A percentile compares a stretch with the other conserved stretches of the same genome.
Evolutionary conservation across 1,140 invertebrate species (phyloP).

Genomic region (Ips nitidus): DNA sequence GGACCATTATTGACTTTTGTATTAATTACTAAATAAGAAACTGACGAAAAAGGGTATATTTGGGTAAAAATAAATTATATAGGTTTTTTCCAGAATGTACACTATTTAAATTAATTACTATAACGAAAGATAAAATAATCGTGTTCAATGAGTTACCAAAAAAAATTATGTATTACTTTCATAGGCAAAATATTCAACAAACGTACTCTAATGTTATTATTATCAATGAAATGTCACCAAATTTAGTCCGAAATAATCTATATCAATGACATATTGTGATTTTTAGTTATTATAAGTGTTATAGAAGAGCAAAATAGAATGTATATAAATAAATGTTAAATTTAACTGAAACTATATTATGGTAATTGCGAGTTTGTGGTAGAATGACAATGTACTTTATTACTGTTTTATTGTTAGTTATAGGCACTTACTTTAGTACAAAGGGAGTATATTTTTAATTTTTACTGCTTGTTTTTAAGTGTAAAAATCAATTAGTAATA

Average conservation of each 20-base stretch:
- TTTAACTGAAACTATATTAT: constrained; percentile 7
- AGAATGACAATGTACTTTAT: constrained; percentile 7
- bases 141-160: neutral
- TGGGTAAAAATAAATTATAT: too few relatives aligned
- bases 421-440: constrained; percentile 26
- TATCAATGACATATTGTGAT: constrained; percentile 9
- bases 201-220: neutral
- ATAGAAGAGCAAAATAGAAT: neutral
- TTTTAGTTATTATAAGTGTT: neutral
- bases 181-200: neutral
- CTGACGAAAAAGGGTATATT: too few relatives aligned
- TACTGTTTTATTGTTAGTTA: constrained; percentile 8
- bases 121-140: neutral
- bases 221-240: neutral
- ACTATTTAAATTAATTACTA: neutral
- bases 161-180: neutral
- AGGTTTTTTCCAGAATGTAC: neutral
- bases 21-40: too few relatives aligned
- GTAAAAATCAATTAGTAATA: neutral
- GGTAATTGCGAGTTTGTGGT: neutral
- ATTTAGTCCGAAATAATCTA: neutral
- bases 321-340: constrained; percentile 6
- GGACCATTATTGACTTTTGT: too few relatives aligned
- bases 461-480: constrained; percentile 5
- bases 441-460: constrained; percentile 28